Evolutionary conservation across 2,888 invertebrate genomes (phyloP).

Genomic region (Philhelius pedissequus): DNA sequence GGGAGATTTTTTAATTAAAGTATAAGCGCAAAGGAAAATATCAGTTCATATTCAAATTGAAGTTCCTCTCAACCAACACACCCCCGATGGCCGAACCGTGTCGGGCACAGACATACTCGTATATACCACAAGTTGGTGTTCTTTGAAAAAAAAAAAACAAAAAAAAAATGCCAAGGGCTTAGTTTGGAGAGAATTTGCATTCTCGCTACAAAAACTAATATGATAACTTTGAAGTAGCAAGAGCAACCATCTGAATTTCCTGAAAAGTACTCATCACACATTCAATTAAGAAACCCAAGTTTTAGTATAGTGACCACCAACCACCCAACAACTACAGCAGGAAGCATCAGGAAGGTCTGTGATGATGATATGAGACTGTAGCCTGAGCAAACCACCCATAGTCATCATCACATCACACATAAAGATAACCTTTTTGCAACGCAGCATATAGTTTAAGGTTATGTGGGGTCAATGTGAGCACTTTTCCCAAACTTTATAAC

Average conservation of each 20-base stretch:
- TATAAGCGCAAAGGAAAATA: constrained; percentile 46
- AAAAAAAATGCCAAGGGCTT: constrained; percentile 30
- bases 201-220: constrained; percentile 56
- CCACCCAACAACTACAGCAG: too few species aligned
- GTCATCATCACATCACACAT: background rate
- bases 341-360: constrained; percentile 40
- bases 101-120: background rate
- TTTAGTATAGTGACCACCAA: constrained; percentile 31
- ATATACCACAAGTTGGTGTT: background rate
- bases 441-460: constrained; percentile 36
- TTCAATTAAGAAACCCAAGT: constrained; percentile 61
- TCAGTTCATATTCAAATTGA: constrained; percentile 42
- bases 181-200: constrained; percentile 26
- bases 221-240: constrained; percentile 57
- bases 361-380: background rate
- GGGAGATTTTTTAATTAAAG: constrained; percentile 45
- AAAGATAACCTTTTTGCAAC: constrained; percentile 5
- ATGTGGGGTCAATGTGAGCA: constrained; percentile 55
- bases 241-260: constrained; percentile 43
- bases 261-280: constrained; percentile 60
- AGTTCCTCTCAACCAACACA: constrained; percentile 8
- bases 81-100: constrained; percentile 30
- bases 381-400: background rate
- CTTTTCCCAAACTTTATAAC: constrained; percentile 37
- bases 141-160: background rate